Percentiles rank a stretch among this genome's conserved stretches.
Conservation (phyloP, 1,140 invertebrate genomes). For the Melanaphis sacchari region DNA sequence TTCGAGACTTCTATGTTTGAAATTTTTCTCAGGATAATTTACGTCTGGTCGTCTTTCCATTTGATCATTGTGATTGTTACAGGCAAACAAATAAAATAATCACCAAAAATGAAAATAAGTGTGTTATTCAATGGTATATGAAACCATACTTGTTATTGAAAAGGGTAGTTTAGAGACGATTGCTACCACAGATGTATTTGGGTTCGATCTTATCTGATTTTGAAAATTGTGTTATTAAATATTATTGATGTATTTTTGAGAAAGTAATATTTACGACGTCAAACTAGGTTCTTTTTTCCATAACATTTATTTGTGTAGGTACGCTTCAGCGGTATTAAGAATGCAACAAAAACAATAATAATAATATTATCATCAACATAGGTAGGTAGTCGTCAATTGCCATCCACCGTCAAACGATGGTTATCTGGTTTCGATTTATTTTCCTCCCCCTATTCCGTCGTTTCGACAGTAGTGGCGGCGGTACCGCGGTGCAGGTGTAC, state of each 20-base stretch:
- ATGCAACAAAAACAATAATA: neutral
- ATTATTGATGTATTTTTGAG: neutral
- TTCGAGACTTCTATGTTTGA: neutral
- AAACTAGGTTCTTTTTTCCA: neutral
- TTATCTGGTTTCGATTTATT: neutral
- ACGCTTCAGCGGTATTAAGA: neutral
- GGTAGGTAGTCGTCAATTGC: neutral
- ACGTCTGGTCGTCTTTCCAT: neutral
- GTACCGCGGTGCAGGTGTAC: neutral
- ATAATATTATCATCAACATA: neutral
- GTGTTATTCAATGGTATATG: too few relatives aligned
- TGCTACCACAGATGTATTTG: neutral
- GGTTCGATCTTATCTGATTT: neutral
- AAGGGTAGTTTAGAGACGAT: neutral
- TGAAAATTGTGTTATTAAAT: neutral
- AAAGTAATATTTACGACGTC: neutral
- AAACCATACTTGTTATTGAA: too few relatives aligned
- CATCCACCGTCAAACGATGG: neutral
- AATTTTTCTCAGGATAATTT: neutral
- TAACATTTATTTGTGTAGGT: neutral
- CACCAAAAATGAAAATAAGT: neutral
- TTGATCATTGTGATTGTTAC: neutral
- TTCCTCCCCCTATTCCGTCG: neutral
- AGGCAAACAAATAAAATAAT: neutral
- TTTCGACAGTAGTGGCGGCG: too few relatives aligned